Evolutionary conservation across 2,888 invertebrate genomes (phyloP).

Genomic region (Metellina segmentata): DNA sequence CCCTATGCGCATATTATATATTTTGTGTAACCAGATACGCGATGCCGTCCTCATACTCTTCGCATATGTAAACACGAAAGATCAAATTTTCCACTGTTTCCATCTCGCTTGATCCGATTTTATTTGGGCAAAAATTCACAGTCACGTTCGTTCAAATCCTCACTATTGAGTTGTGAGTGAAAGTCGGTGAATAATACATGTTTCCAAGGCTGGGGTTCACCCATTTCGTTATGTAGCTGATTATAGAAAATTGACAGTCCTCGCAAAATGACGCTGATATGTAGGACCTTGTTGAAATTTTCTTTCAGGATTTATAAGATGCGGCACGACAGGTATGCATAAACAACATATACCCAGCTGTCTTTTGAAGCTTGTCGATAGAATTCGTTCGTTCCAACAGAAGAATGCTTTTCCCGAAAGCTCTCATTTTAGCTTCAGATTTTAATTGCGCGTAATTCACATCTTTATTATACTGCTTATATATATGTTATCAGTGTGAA

Average conservation of each 20-base stretch:
- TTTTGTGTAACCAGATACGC: slow-evolving; percentile 41
- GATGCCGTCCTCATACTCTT: slow-evolving; percentile 19
- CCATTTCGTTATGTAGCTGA: slow-evolving; percentile 41
- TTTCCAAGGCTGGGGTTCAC: background rate
- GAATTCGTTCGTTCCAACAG: no score
- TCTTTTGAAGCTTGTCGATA: background rate
- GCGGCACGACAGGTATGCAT: background rate
- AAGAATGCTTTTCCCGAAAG: background rate
- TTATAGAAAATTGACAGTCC: slow-evolving; percentile 37
- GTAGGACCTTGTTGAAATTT: background rate
- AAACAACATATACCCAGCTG: background rate
- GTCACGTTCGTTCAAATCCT: slow-evolving; percentile 44
- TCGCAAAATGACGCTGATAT: slow-evolving; percentile 35
- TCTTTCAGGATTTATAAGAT: slow-evolving; percentile 22
- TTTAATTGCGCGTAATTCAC: background rate
- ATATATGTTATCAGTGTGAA: no score
- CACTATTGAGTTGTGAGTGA: slow-evolving; percentile 34
- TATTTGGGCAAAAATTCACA: slow-evolving; percentile 19
- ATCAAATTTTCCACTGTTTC: slow-evolving; percentile 55
- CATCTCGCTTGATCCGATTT: slow-evolving; percentile 52
- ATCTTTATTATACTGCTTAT: no score
- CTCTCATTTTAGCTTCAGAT: background rate
- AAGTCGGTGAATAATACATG: slow-evolving; percentile 60
- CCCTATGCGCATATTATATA: slow-evolving; percentile 53
- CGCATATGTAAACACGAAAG: slow-evolving; percentile 60